Conservation (phyloP, 2,797 vertebrate species). For the Pyrocephalus nanus region DNA sequence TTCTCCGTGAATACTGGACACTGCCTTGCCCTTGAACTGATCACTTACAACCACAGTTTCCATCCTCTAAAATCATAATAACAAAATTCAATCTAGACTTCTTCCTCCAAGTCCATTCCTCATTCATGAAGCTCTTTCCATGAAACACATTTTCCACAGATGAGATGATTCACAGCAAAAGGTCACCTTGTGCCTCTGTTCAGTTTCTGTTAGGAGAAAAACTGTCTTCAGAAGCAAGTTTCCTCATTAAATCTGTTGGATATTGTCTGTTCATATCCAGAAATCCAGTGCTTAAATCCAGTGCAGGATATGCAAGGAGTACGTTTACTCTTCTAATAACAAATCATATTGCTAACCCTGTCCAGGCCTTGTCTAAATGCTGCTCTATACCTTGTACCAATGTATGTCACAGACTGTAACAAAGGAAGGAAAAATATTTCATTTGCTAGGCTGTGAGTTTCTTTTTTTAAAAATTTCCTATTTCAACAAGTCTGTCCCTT, state of each 20-base stretch:
- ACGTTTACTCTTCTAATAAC: background rate
- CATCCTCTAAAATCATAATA: background rate
- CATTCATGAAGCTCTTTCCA: background rate
- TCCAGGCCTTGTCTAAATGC: background rate
- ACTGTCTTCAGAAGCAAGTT: background rate
- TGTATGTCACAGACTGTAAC: background rate
- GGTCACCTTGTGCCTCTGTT: fast-evolving
- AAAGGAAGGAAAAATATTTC: background rate
- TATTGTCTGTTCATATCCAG: background rate
- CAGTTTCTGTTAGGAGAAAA: background rate
- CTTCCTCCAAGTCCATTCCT: background rate
- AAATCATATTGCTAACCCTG: background rate
- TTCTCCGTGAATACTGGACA: background rate
- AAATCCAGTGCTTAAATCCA: background rate
- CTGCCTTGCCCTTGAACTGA: background rate
- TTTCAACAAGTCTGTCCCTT: background rate
- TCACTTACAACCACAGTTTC: background rate
- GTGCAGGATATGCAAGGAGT: background rate
- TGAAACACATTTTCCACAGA: background rate
- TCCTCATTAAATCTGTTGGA: background rate
- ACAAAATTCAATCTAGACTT: background rate
- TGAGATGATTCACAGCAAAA: background rate
- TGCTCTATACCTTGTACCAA: background rate
- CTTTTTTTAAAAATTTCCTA: background rate
- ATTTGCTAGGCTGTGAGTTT: background rate